These are phyloP conservation scores for Agriopis marginaria DNA, from an alignment of 2,888 invertebrate species.

Conservation along the genomic window DNA sequence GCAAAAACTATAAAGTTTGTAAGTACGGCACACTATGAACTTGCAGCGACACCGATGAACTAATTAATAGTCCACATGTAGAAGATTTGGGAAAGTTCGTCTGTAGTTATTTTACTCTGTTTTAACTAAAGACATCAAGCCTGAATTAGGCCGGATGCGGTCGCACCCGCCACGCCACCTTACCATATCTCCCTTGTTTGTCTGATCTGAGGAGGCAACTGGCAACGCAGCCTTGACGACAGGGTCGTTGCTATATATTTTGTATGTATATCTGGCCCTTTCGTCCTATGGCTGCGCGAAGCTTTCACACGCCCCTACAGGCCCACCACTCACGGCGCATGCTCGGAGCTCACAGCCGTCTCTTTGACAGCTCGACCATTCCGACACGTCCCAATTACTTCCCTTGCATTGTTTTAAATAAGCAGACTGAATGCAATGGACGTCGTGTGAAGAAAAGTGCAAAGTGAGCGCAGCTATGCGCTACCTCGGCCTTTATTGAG, in stretches of 20 bases:
- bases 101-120: too few species aligned
- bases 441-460: conserved; percentile 25
- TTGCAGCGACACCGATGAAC: too few species aligned
- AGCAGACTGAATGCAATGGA: conserved; percentile 32
- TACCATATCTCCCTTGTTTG: too few species aligned
- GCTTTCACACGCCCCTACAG: conserved; percentile 74
- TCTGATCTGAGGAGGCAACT: too few species aligned
- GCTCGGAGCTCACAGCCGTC: conserved; percentile 54
- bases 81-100: too few species aligned
- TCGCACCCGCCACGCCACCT: too few species aligned
- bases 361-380: conserved; percentile 71
- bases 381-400: conserved; percentile 74
- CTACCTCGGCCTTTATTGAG: conserved; percentile 53
- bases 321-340: conserved; percentile 75
- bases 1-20: too few species aligned
- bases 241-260: conserved; percentile 45
- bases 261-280: conserved; percentile 60
- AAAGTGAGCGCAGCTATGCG: conserved; percentile 54
- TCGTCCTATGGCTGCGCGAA: conserved; percentile 74
- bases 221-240: conserved; percentile 71
- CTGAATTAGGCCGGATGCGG: too few species aligned
- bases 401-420: conserved; percentile 58
- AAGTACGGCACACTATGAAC: too few species aligned
- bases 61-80: too few species aligned
- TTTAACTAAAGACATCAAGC: too few species aligned